A percentile compares a stretch with the other conserved stretches of the same genome.
These are phyloP conservation scores for Zoanthus gigantus DNA, from an alignment of 92 coral and sea anemone species.

Conservation along the genomic window DNA sequence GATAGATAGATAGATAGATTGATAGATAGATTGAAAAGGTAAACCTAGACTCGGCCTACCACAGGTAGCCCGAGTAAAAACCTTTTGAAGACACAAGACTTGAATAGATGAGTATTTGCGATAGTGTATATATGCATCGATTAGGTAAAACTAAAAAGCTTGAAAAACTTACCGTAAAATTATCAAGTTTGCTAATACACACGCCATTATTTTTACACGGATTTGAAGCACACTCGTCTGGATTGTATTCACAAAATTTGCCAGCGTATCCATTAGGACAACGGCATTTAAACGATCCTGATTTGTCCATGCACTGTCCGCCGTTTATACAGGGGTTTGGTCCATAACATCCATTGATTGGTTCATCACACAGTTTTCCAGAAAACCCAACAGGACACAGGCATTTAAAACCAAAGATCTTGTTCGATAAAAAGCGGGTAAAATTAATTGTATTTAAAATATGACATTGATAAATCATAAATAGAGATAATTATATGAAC, in stretches of 20 bases:
- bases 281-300: slow-evolving; percentile 73
- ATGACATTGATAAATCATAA: too few species aligned
- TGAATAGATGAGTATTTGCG: too few species aligned
- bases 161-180: slow-evolving; percentile 43
- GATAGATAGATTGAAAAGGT: too few species aligned
- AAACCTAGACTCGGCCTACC: too few species aligned
- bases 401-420: slow-evolving; percentile 73
- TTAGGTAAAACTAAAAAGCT: not conserved
- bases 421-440: not conserved
- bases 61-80: too few species aligned
- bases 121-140: too few species aligned
- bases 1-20: too few species aligned
- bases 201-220: slow-evolving; percentile 77
- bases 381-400: slow-evolving; percentile 75
- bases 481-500: not conserved
- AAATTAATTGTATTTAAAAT: not conserved
- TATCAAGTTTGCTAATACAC: slow-evolving; percentile 59
- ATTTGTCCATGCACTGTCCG: slow-evolving; percentile 77
- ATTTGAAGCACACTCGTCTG: slow-evolving; percentile 67
- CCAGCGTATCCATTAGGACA: slow-evolving; percentile 81
- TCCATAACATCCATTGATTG: slow-evolving; percentile 67
- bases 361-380: slow-evolving; percentile 82
- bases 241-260: slow-evolving; percentile 67
- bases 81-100: too few species aligned
- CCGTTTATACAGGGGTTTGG: slow-evolving; percentile 77